Percentiles rank a stretch among this genome's conserved stretches.
Conservation (phyloP, 2,888 invertebrate species). For the Xanthorhoe designata region DNA sequence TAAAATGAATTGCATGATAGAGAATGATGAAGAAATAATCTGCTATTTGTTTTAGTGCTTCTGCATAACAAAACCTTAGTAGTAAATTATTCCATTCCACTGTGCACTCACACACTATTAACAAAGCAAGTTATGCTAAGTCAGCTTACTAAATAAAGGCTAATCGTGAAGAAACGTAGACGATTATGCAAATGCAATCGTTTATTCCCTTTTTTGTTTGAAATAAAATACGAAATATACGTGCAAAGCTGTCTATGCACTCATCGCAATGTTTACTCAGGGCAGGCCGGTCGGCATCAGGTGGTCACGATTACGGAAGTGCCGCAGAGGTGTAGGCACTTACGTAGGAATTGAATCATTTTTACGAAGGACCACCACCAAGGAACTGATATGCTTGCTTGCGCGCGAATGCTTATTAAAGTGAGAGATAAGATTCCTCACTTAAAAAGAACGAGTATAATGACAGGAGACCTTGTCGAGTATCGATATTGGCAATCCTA, state of each 20-base stretch:
- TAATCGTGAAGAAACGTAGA: constrained; percentile 60
- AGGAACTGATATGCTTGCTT: constrained; percentile 48
- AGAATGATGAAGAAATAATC: no score
- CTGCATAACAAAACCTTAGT: constrained; percentile 56
- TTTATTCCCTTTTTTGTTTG: constrained; percentile 71
- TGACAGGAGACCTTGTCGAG: constrained; percentile 66
- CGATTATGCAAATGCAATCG: constrained; percentile 72
- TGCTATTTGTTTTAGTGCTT: constrained; percentile 13
- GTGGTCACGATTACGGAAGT: constrained; percentile 72
- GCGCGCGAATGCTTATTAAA: constrained; percentile 59
- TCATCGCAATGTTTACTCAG: constrained; percentile 58
- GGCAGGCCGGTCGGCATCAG: constrained; percentile 49
- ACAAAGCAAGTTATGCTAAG: constrained; percentile 56
- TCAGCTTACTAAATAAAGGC: constrained; percentile 64
- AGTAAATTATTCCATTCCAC: constrained; percentile 65
- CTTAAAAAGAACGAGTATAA: constrained; percentile 62
- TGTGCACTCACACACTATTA: constrained; percentile 48
- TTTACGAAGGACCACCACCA: constrained; percentile 56
- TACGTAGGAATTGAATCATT: constrained; percentile 62
- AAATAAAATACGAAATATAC: constrained; percentile 56
- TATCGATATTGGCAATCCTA: constrained; percentile 70
- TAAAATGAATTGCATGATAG: no score
- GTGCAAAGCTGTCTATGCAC: constrained; percentile 54
- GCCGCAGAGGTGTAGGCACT: constrained; percentile 37
- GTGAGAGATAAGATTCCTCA: constrained; percentile 62